Percentiles rank a stretch among this genome's conserved stretches.
These are phyloP conservation scores for Poecilus cupreus DNA, from an alignment of 2,888 invertebrate species.

Conservation along the genomic window DNA sequence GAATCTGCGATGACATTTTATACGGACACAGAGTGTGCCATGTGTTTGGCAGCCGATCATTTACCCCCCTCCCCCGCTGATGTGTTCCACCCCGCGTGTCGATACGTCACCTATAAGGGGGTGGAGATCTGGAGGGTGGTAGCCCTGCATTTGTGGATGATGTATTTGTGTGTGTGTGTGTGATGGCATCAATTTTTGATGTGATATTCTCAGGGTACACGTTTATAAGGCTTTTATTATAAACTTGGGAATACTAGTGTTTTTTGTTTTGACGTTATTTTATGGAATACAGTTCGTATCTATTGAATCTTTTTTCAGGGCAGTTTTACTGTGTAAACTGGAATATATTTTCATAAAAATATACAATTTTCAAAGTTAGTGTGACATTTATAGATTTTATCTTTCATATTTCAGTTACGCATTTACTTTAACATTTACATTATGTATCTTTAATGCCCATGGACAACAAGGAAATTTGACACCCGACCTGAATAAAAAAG, in stretches of 20 bases:
- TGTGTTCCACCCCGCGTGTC: constrained; percentile 14
- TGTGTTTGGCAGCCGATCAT: constrained; percentile 51
- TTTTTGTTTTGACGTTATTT: constrained; percentile 22
- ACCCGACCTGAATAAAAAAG: too few species aligned
- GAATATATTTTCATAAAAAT: not conserved
- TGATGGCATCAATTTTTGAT: constrained; percentile 51
- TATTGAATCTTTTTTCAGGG: not conserved
- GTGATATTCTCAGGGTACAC: constrained; percentile 42
- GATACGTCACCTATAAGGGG: constrained; percentile 28
- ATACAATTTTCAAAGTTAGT: not conserved
- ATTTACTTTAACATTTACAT: too few species aligned
- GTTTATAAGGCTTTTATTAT: constrained; percentile 52
- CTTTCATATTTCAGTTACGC: too few species aligned
- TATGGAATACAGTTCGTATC: not conserved
- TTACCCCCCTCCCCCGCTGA: constrained; percentile 16
- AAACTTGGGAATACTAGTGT: constrained; percentile 43
- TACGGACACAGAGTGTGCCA: constrained; percentile 12
- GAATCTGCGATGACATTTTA: constrained; percentile 33
- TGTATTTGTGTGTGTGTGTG: constrained; percentile 24
- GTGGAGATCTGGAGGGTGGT: not conserved
- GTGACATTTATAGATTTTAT: too few species aligned
- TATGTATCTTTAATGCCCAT: too few species aligned
- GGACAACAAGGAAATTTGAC: too few species aligned
- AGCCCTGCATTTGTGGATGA: constrained; percentile 6
- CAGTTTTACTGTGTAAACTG: not conserved